These are phyloP conservation scores for Bradynema listronoti DNA, from an alignment of 1,140 invertebrate genomes.

Conservation along the genomic window DNA sequence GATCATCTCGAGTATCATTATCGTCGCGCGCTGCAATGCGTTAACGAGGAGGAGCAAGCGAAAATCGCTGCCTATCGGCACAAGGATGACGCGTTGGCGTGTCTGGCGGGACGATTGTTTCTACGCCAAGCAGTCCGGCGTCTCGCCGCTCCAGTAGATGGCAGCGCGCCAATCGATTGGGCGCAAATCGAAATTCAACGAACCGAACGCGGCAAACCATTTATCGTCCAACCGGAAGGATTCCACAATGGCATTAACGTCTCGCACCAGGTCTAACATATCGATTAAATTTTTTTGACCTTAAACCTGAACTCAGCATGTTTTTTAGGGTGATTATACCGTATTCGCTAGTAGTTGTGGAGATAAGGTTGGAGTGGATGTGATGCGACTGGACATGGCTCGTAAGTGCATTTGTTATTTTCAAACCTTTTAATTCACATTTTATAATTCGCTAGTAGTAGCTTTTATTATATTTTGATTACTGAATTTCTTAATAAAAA, in stretches of 20 bases:
- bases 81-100: conserved; percentile 51
- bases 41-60: conserved; percentile 49
- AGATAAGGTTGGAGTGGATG: conserved; percentile 50
- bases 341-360: conserved; percentile 54
- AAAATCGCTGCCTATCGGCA: conserved; percentile 44
- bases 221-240: conserved; percentile 34
- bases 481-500: too few relatives aligned
- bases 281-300: neutral
- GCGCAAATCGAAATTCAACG: conserved; percentile 44
- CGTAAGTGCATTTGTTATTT: conserved; percentile 30
- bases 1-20: conserved; percentile 50
- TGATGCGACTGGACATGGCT: conserved; percentile 54
- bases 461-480: too few relatives aligned
- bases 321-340: conserved; percentile 52
- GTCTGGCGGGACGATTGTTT: conserved; percentile 50
- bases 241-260: conserved; percentile 48
- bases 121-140: conserved; percentile 44
- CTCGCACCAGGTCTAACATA: conserved; percentile 47
- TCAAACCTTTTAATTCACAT: neutral
- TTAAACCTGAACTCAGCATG: neutral
- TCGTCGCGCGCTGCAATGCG: conserved; percentile 49
- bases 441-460: too few relatives aligned
- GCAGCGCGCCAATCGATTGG: conserved; percentile 47
- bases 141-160: neutral
- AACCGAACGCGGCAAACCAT: conserved; percentile 54